These are phyloP conservation scores for Hyphantria cunea DNA, from an alignment of 1,140 invertebrate species.

Conservation along the genomic window DNA sequence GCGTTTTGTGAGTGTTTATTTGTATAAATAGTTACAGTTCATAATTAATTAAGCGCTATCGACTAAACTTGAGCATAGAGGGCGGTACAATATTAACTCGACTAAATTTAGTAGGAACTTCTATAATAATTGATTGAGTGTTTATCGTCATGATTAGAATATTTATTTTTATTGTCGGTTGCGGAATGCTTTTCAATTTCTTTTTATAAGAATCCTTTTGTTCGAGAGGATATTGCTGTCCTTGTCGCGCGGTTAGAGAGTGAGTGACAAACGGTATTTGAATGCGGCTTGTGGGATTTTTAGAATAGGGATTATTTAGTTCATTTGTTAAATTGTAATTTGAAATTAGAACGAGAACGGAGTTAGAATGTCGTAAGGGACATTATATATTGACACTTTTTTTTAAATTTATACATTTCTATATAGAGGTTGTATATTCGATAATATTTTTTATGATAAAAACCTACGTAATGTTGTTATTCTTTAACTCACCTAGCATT, in stretches of 20 bases:
- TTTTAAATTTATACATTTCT: not conserved
- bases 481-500: not conserved
- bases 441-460: not conserved
- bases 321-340: conserved; percentile 29
- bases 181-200: conserved; percentile 32
- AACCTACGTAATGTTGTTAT: not conserved
- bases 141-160: conserved; percentile 22
- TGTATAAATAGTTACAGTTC: conserved; percentile 13
- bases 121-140: not conserved
- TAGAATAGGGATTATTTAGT: conserved; percentile 45
- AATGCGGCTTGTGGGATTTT: conserved; percentile 48
- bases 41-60: conserved; percentile 9
- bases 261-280: conserved; percentile 36
- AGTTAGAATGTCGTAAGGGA: not conserved
- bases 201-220: conserved; percentile 64
- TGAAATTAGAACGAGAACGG: conserved; percentile 1
- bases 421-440: not conserved
- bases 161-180: conserved; percentile 22
- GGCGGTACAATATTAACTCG: not conserved
- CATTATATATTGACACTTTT: not conserved
- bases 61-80: conserved; percentile 5
- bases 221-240: conserved; percentile 43
- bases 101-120: conserved; percentile 6
- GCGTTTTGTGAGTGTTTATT: conserved; percentile 1
- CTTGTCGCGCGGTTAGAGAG: conserved; percentile 43